These are phyloP conservation scores for Pardalotus punctatus DNA, from an alignment of 2,113 vertebrate genomes.

Conservation along the genomic window DNA sequence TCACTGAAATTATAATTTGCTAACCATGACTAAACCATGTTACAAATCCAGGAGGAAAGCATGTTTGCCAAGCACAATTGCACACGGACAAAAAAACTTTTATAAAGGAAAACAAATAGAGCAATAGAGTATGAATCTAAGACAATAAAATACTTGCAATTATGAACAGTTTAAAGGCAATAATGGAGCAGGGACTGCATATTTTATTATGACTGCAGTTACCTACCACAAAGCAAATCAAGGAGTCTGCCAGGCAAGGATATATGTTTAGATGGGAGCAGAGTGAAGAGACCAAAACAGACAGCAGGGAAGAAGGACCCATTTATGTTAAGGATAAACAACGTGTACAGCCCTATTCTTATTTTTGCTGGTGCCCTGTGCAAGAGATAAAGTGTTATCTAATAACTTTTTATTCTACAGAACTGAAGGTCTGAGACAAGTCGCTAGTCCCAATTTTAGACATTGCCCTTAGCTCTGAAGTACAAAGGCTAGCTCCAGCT, in stretches of 20 bases:
- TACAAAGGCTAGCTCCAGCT: background rate
- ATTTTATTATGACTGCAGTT: background rate
- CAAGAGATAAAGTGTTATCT: background rate
- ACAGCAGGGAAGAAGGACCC: background rate
- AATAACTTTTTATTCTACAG: background rate
- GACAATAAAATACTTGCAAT: slow-evolving; percentile 44
- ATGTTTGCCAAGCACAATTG: background rate
- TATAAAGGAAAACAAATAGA: background rate
- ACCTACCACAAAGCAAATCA: background rate
- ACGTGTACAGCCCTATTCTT: background rate
- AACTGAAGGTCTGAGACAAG: background rate
- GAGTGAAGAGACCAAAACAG: background rate
- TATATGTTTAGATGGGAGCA: background rate
- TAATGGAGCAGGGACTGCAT: background rate
- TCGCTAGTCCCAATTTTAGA: background rate
- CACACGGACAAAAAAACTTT: slow-evolving; percentile 7
- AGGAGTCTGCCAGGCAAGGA: background rate
- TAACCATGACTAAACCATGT: slow-evolving; percentile 29
- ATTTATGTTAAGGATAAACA: background rate
- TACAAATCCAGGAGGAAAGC: slow-evolving; percentile 40
- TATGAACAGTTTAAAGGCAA: slow-evolving; percentile 35
- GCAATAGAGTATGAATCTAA: slow-evolving; percentile 29
- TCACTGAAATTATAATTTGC: slow-evolving; percentile 31
- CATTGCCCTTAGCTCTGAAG: background rate
- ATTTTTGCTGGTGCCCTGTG: background rate